phyloP scores from a whole-genome alignment of 2,113 vertebrate genomes.

The Entelurus aequoreus region DNA sequence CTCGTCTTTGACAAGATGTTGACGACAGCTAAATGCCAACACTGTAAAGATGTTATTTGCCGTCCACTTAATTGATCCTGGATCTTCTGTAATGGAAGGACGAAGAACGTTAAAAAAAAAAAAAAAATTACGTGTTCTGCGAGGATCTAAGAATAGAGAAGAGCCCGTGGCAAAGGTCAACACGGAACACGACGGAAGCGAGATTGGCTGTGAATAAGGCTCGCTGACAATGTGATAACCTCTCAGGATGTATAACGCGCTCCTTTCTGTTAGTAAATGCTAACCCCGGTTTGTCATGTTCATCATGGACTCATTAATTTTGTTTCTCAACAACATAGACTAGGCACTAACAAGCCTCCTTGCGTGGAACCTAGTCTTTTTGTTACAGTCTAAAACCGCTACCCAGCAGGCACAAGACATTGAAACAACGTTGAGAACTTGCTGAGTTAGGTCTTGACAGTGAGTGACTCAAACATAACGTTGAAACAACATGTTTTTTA shows the following conservation, averaged over 20 bases:
- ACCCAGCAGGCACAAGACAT: no score
- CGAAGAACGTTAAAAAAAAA: not conserved
- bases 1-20: not conserved
- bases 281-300: not conserved
- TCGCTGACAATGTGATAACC: constrained; percentile 8
- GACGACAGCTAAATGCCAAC: not conserved
- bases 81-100: not conserved
- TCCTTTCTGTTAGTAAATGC: constrained; percentile 1
- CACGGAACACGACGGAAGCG: not conserved
- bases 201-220: constrained; percentile 5
- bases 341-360: not conserved
- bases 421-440: no score
- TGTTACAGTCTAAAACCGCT: no score
- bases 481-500: no score
- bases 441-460: no score
- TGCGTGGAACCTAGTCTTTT: not conserved
- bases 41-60: not conserved
- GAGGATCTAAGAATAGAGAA: constrained; percentile 5
- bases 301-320: not conserved
- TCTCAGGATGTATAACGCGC: not conserved
- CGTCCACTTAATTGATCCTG: not conserved
- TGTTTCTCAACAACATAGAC: not conserved
- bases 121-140: no score
- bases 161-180: not conserved
- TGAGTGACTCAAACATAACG: no score